Evolutionary conservation across 2,888 invertebrate genomes (phyloP).

Genomic region (Automeris io): DNA sequence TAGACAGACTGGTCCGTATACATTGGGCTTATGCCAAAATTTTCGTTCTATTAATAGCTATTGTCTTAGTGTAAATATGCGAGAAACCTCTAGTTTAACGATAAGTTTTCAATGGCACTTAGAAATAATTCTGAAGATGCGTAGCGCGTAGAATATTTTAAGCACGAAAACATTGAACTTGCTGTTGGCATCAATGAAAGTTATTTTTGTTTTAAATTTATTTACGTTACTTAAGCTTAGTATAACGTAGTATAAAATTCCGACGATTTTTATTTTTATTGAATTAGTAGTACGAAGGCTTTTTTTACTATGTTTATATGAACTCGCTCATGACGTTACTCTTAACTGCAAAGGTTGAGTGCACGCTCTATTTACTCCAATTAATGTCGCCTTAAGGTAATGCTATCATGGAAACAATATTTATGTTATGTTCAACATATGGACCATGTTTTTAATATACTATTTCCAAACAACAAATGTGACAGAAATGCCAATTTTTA

Average conservation of each 20-base stretch:
- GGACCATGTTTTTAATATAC: background rate
- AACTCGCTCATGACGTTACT: background rate
- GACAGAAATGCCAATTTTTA: too few species aligned
- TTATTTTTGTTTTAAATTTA: conserved; percentile 24
- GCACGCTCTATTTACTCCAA: background rate
- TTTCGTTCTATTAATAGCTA: conserved; percentile 26
- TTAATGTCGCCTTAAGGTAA: background rate
- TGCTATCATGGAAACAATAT: background rate
- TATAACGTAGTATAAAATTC: background rate
- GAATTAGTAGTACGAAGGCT: background rate
- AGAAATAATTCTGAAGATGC: conserved; percentile 21
- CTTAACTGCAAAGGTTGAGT: background rate
- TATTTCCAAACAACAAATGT: too few species aligned
- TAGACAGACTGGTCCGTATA: conserved; percentile 26
- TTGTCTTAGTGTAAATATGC: conserved; percentile 17
- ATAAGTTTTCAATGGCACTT: conserved; percentile 34
- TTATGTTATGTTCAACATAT: background rate
- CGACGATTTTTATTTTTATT: conserved; percentile 1
- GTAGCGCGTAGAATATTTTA: conserved; percentile 26
- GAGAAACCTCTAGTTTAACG: conserved; percentile 25
- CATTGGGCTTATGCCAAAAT: conserved; percentile 44
- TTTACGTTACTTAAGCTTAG: background rate
- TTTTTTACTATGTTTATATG: background rate
- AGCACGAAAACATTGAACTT: conserved; percentile 42
- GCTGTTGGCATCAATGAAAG: conserved; percentile 25